A percentile compares a stretch with the other conserved stretches of the same genome.
Evolutionary conservation across 2,797 vertebrate species (phyloP).

Genomic region (Pitangus sulphuratus): DNA sequence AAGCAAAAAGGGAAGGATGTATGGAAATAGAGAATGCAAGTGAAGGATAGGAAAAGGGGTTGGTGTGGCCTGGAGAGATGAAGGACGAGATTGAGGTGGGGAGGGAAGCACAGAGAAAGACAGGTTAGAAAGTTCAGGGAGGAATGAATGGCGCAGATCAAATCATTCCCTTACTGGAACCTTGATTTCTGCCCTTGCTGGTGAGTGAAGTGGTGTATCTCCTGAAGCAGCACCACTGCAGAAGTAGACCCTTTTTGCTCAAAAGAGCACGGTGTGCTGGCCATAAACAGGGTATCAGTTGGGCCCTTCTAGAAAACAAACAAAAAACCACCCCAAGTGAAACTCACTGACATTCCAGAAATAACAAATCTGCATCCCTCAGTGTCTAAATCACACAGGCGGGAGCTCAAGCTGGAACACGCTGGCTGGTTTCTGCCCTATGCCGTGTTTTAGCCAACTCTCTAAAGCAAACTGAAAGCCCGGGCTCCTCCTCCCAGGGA

Average conservation of each 20-base stretch:
- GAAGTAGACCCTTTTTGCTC: background rate
- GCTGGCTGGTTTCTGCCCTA: slow-evolving; percentile 36
- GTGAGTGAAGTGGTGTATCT: background rate
- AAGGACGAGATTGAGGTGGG: background rate
- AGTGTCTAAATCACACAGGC: slow-evolving; percentile 18
- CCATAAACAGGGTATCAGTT: background rate
- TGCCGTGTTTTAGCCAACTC: background rate
- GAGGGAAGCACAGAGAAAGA: background rate
- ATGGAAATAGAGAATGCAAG: rapidly evolving
- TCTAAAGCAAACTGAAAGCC: slow-evolving; percentile 11
- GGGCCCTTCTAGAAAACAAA: slow-evolving; percentile 34
- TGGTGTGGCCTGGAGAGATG: background rate
- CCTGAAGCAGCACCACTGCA: background rate
- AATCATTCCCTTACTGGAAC: background rate
- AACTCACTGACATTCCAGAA: slow-evolving; percentile 70
- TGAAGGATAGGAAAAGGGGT: background rate
- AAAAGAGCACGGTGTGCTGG: background rate
- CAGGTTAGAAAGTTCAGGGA: background rate
- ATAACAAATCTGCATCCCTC: slow-evolving; percentile 52
- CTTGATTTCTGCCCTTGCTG: background rate
- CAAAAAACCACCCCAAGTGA: slow-evolving; percentile 37
- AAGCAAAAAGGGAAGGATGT: background rate
- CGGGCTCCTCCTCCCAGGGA: slow-evolving; percentile 40
- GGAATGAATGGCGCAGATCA: rapidly evolving
- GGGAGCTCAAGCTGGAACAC: slow-evolving; percentile 54